Base-by-base conservation (phyloP, 2,113 vertebrate species). In the Chionis minor region DNA sequence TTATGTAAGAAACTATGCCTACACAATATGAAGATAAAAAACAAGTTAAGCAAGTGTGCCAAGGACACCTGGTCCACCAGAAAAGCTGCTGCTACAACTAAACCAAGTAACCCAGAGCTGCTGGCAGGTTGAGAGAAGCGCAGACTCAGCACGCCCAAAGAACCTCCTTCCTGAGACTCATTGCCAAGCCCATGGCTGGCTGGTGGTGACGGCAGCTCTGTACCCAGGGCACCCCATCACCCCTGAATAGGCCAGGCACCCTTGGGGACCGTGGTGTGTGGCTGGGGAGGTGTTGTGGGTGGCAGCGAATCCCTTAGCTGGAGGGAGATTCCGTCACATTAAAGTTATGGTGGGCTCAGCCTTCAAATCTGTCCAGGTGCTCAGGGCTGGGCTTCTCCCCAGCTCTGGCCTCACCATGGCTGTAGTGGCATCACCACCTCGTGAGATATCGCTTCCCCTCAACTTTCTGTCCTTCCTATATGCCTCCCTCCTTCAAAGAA, bases 231-330 rank as follows among this genome's bases (percentile, higher is more conserved):
- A 61, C 21, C 10, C 30, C 1, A 1, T n/a, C 78, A 51, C 27
- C 10, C 22, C 44, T 30, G 32, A 42, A 63, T 44, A 82, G 44
- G 20, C 22, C 49, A 62, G 35, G 10, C 30, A 49, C 22, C 17
- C 13, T 49, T 30, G 22, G 22, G 49, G 44, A 73, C 33, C 7
- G 4, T 1, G 0, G 47, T 1, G 1, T 9, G 8, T 23, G 20
- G 24, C 24, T 30, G 24, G 4, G 7, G 10, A 51, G 12, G 5
- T 0, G 0, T 11, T 69, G 54, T 59, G 42, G 9, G 38, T 24
- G 26, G 7, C 4, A 2, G 38, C 4, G 12, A 40, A 40, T n/a
- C 33, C 42, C 9, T 70, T 24, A 70, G 8, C 12, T 70, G 55
- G 12, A 40, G 24, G 30, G 26, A 81, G 47, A 30, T 66, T 22